Conservation (phyloP, 2,888 invertebrate species). For the Mechanitis mazaeus region DNA sequence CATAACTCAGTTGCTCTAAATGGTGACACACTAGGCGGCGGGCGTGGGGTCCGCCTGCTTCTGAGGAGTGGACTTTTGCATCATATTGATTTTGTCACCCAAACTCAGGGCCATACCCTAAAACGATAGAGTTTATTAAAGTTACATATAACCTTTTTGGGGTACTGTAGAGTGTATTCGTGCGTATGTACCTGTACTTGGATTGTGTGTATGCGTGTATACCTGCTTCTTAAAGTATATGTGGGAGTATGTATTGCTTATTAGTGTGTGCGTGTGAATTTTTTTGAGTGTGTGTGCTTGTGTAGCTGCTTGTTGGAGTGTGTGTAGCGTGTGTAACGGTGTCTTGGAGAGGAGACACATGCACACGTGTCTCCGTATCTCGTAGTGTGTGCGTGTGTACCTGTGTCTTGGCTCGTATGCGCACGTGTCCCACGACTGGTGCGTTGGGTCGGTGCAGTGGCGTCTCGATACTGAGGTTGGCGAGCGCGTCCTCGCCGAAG, state of each 20-base stretch:
- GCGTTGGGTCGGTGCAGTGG: conserved; percentile 90
- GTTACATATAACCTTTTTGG: not conserved
- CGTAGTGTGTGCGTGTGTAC: conserved; percentile 54
- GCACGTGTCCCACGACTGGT: conserved; percentile 96
- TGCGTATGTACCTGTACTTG: conserved; percentile 15
- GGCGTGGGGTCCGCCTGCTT: conserved; percentile 45
- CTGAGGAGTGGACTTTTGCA: conserved; percentile 83
- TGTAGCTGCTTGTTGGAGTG: conserved; percentile 88
- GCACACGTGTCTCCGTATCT: conserved; percentile 70
- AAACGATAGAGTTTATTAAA: not conserved
- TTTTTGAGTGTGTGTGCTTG: too few species aligned
- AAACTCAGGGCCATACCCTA: conserved; percentile 99
- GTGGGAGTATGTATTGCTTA: too few species aligned
- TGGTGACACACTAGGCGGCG: conserved; percentile 46
- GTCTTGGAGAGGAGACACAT: conserved; percentile 98
- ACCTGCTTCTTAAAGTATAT: conserved; percentile 79
- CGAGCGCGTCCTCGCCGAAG: conserved; percentile 98
- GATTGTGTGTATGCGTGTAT: conserved; percentile 18
- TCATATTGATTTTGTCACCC: conserved; percentile 98
- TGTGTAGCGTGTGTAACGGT: conserved; percentile 91
- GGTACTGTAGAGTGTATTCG: not conserved
- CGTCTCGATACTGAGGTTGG: conserved; percentile 98
- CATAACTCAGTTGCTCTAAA: too few species aligned
- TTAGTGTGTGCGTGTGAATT: conserved; percentile 36
- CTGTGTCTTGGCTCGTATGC: conserved; percentile 99